Conservation (phyloP, 1,140 invertebrate species). For the Tetragonula clypearis region DNA sequence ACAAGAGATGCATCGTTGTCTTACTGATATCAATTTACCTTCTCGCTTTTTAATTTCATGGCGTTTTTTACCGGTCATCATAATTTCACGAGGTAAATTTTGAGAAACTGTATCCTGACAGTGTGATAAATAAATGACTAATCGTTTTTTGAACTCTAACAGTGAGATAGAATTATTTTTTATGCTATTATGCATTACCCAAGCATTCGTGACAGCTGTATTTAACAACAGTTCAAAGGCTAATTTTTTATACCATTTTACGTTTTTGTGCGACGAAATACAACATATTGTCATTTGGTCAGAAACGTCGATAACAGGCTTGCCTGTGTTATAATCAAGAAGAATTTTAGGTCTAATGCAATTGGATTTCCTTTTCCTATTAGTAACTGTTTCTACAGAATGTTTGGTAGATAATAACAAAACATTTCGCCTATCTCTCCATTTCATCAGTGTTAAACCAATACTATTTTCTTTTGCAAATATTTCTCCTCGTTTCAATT, state of each 20-base stretch:
- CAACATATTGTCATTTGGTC: neutral
- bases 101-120: neutral
- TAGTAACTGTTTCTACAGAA: neutral
- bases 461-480: neutral
- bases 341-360: neutral
- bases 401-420: neutral
- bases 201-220: neutral
- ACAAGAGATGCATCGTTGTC: neutral
- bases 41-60: neutral
- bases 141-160: neutral
- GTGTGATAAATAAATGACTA: neutral
- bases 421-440: neutral
- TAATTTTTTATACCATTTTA: conserved; percentile 1
- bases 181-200: neutral
- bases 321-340: neutral
- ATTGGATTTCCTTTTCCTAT: neutral
- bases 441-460: neutral
- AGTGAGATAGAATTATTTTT: neutral
- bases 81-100: neutral
- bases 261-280: neutral
- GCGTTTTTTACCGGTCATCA: neutral
- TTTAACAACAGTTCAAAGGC: conserved; percentile 1
- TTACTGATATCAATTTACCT: neutral
- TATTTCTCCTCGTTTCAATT: neutral
- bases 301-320: neutral